Base-by-base conservation (phyloP, 2,888 invertebrate species). In the Eurytoma californica region DNA sequence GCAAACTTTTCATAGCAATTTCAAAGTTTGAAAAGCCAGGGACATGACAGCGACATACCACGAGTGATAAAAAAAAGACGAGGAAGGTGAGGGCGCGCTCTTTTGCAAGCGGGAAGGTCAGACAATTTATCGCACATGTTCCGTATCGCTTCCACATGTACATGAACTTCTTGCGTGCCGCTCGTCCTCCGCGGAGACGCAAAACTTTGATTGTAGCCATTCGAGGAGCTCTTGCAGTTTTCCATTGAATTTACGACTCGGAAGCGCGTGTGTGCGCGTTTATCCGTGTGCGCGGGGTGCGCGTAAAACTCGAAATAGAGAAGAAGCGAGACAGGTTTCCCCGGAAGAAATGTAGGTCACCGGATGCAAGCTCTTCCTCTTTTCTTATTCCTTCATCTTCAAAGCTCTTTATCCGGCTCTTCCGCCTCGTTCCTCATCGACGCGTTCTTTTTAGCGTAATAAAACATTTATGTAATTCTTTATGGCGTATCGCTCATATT, bases 291-390 rank as follows among this genome's bases (percentile, higher is more conserved):
- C 24, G 24, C 12, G 28, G 5, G 13, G 14, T 24, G 24, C 51
- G 51, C 7, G 16, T 20, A 51, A 60, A 16, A 9, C 24, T 12
- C 24, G 24, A 65, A 39, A 39, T 39, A 39, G 39, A 18, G 51
- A 66, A 51, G 66, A 66, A 39, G 51, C 12, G 5, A 18, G 61
- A 55, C 30, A 53, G 7, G 24, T 3, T 7, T 30, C 3, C 9
- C 14, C 53, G 16, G 4, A 20, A 53, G 30, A 53, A 72, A 78
- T 78, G 28, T 78, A 30, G 61, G 78, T 78, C 78, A 78, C 68
- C 68, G 16, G 63, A 63, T 68, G 68, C 51, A 65, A 58, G 51
- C 65, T 55, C 49, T 3, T 51, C 9, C 28, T 49, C 20, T 14
- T 47, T 49, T 58, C 20, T 60, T 60, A 28, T 58, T 30, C 16